Evolutionary conservation across 2,888 invertebrate genomes (phyloP), one percentile per base, ranked within the genome.

Genomic region (Cerastis leucographa): DNA sequence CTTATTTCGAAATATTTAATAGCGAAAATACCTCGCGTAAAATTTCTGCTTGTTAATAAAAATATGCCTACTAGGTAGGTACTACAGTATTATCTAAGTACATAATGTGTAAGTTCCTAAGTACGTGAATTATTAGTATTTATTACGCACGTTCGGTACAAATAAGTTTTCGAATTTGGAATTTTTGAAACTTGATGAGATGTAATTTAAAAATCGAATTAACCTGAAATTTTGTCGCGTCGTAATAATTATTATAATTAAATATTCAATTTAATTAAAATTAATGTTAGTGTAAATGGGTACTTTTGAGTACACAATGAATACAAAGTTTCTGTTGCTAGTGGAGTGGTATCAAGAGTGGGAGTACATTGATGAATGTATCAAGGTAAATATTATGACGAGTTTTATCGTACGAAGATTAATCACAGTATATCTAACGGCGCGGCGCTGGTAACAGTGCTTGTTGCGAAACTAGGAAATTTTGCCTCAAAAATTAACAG

Each of bases 291-390:
- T 2, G 22, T 51, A 51, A 49, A 78, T 64, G 42, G 19, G 49
- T 78, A 49, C 1, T 56, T 61, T n/a, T 51, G 62, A 46, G 61
- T 70, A 72, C 89, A 71, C 89, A 76, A 92, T 92, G 88, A 90
- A 92, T 82, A 86, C 89, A 76, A 94, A 92, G 87, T 89, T 89
- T 82, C 77, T 89, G 70, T 90, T 96, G 79, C 90, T 95, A 82
- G 71, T 91, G 78, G 96, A 96, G 90, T 96, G 96, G 96, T 89
- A 95, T 87, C 88, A 91, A 89, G 96, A 96, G 44, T 96, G 96
- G 96, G 94, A 95, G 44, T 86, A 92, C 75, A 92, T 96, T 75
- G 93, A 96, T 87, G 88, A 87, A 66, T 91, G 93, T 87, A 96
- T 96, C 85, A 96, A 96, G 96, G 96, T 96, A 90, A 90, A 95